Conservation (phyloP, 2,113 vertebrate species). For the Ginglymostoma cirratum region DNA sequence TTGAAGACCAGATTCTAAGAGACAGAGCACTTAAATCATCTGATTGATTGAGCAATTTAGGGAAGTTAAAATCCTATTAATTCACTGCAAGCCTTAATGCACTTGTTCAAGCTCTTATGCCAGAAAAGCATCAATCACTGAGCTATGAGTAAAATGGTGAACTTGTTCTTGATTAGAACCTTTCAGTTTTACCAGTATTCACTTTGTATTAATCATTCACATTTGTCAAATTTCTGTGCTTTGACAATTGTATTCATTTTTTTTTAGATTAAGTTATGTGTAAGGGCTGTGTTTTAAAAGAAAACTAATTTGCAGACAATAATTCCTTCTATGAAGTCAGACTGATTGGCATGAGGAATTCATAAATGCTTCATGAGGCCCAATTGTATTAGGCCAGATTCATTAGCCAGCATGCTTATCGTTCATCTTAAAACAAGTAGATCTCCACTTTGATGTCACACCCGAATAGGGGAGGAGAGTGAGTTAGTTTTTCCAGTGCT, state of each 20-base stretch:
- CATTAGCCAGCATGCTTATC: not conserved
- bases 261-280: not conserved
- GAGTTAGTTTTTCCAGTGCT: not conserved
- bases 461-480: not conserved
- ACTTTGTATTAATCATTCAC: not conserved
- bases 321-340: not conserved
- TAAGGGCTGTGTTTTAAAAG: not conserved
- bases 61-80: constrained; percentile 19
- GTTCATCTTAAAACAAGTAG: not conserved
- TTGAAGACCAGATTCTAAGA: not conserved
- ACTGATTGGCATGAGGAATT: not conserved
- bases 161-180: not conserved
- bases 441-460: not conserved
- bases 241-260: not conserved
- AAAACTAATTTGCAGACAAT: constrained; percentile 13
- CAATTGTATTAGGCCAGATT: not conserved
- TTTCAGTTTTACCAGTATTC: not conserved
- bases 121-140: not conserved
- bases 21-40: constrained; percentile 8
- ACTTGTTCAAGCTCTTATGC: constrained; percentile 9
- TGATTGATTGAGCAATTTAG: not conserved
- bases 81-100: constrained; percentile 16
- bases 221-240: not conserved
- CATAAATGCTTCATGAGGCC: not conserved
- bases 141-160: not conserved